phyloP scores from a whole-genome alignment of 2,797 vertebrate species.

The Rhinophrynus dorsalis region DNA sequence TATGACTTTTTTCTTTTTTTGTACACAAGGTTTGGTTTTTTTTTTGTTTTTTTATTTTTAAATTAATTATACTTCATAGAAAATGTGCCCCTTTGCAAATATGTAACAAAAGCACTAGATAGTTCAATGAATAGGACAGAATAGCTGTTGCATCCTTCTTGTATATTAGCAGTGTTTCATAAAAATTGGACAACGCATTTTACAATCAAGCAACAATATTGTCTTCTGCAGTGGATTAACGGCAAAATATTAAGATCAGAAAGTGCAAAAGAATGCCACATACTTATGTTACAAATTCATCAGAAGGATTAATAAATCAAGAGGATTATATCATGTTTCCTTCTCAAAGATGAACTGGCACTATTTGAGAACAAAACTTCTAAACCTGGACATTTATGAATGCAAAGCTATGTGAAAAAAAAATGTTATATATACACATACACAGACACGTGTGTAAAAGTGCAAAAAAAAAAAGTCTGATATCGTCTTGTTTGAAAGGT shows the following conservation, averaged over 20 bases:
- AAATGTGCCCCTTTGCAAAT: slow-evolving; percentile 78
- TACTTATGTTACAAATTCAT: slow-evolving; percentile 48
- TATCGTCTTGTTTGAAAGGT: slow-evolving; percentile 70
- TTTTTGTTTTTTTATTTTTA: slow-evolving; percentile 66
- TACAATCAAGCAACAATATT: slow-evolving; percentile 59
- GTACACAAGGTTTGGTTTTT: slow-evolving; percentile 76
- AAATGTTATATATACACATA: too few relatives aligned
- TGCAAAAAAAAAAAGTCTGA: too few relatives aligned
- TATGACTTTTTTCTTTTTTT: slow-evolving; percentile 59
- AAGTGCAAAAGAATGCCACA: slow-evolving; percentile 60
- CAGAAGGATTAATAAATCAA: slow-evolving; percentile 15
- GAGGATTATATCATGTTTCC: slow-evolving; percentile 44
- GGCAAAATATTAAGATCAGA: slow-evolving; percentile 60
- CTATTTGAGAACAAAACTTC: slow-evolving; percentile 62
- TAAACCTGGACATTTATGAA: slow-evolving; percentile 55
- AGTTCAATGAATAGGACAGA: slow-evolving; percentile 74
- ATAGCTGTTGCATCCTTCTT: slow-evolving; percentile 68
- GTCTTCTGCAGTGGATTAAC: slow-evolving; percentile 57
- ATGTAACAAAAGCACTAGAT: slow-evolving; percentile 78
- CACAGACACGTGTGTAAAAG: too few relatives aligned
- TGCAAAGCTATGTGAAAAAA: too few relatives aligned
- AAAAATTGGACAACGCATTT: slow-evolving; percentile 52
- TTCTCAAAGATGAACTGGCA: slow-evolving; percentile 71
- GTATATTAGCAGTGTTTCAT: slow-evolving; percentile 23
- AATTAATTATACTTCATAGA: slow-evolving; percentile 78